Percentiles rank a stretch among this genome's conserved stretches.
These are phyloP conservation scores for Noctua janthe DNA, from an alignment of 2,888 invertebrate genomes.

Conservation along the genomic window DNA sequence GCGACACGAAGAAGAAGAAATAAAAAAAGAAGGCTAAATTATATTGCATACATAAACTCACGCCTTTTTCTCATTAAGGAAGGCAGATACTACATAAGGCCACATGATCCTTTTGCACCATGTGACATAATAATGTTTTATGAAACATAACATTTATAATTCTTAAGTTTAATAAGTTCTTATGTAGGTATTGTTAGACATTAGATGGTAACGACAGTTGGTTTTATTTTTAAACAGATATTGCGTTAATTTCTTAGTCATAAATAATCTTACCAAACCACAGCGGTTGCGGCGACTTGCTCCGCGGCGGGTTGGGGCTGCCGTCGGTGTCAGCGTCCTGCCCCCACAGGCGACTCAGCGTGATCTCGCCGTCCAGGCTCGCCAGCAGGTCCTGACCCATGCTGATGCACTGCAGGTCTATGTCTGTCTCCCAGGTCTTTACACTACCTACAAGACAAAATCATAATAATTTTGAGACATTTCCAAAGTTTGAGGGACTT, in stretches of 20 bases:
- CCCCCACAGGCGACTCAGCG: constrained; percentile 87
- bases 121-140: not conserved
- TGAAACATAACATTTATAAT: not conserved
- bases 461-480: not conserved
- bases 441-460: constrained; percentile 77
- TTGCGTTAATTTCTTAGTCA: not conserved
- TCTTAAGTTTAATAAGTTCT: not conserved
- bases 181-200: no score
- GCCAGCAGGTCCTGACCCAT: constrained; percentile 91
- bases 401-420: constrained; percentile 91
- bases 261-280: constrained; percentile 84
- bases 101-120: not conserved
- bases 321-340: constrained; percentile 81
- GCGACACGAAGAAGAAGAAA: not conserved
- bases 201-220: not conserved
- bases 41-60: not conserved
- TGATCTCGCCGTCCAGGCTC: constrained; percentile 87
- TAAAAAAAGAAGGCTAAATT: not conserved
- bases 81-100: not conserved
- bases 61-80: not conserved
- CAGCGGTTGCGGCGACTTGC: constrained; percentile 81
- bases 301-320: constrained; percentile 80
- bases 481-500: not conserved
- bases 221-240: not conserved
- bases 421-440: constrained; percentile 91